A percentile compares a stretch with the other conserved stretches of the same genome.
These are phyloP conservation scores for Enteromius unitaeniatus DNA, from an alignment of 2,797 vertebrate species.

Conservation along the genomic window DNA sequence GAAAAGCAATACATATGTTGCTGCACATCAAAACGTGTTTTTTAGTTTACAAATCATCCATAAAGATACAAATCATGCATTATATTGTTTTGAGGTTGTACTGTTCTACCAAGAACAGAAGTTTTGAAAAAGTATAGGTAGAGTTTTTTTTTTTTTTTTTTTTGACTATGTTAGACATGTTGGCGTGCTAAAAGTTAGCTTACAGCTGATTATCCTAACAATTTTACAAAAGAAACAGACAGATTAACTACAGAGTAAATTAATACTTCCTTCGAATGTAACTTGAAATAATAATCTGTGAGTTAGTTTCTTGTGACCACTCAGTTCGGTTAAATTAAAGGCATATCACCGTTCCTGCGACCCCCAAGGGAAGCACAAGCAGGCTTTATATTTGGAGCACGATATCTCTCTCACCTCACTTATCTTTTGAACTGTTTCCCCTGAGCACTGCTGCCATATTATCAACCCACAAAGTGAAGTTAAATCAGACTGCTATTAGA, in stretches of 20 bases:
- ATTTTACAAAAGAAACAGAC: not conserved
- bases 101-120: not conserved
- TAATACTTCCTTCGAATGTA: not conserved
- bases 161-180: not conserved
- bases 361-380: not conserved
- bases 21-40: not conserved
- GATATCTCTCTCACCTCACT: constrained; percentile 28
- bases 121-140: too few relatives aligned
- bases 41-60: not conserved
- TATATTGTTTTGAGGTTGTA: not conserved
- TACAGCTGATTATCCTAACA: not conserved
- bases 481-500: constrained; percentile 70
- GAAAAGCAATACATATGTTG: not conserved
- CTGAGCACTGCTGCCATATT: constrained; percentile 54
- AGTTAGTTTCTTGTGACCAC: not conserved
- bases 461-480: constrained; percentile 59
- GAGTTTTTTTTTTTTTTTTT: too few relatives aligned
- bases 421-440: constrained; percentile 67
- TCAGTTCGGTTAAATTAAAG: not conserved
- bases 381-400: constrained; percentile 56
- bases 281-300: not conserved
- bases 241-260: not conserved
- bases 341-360: not conserved
- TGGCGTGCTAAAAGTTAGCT: not conserved
- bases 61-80: not conserved